These are phyloP conservation scores for Tigriopus japonicus DNA, from an alignment of 1,140 invertebrate species.

Conservation along the genomic window DNA sequence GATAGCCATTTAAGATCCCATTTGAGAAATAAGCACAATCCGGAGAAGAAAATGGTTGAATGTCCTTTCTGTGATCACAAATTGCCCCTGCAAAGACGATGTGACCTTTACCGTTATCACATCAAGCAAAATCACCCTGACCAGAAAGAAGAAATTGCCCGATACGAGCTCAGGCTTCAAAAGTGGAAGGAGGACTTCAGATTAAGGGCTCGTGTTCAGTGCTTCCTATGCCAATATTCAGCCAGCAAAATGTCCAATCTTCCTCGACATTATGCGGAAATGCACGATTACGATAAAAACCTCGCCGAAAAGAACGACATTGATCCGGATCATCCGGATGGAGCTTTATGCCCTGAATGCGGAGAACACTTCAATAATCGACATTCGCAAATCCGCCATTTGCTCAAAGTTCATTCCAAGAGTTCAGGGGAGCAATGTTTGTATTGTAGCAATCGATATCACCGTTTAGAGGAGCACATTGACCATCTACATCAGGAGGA, in stretches of 20 bases:
- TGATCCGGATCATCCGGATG: not conserved
- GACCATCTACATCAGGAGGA: not conserved
- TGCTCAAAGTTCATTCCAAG: slow-evolving; percentile 6
- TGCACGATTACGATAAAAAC: not conserved
- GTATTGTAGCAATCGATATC: slow-evolving; percentile 4
- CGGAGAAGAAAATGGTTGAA: not conserved
- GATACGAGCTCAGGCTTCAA: not conserved
- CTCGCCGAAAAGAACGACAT: not conserved
- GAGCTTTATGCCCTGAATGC: slow-evolving; percentile 5
- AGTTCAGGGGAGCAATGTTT: slow-evolving; percentile 3
- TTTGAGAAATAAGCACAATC: not conserved
- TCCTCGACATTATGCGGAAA: not conserved
- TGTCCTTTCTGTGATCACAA: slow-evolving; percentile 4
- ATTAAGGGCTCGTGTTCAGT: slow-evolving; percentile 1
- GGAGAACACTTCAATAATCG: slow-evolving; percentile 4
- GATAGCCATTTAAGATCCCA: not conserved
- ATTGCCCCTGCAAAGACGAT: not conserved
- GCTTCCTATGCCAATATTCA: not conserved
- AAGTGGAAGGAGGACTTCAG: slow-evolving; percentile 5
- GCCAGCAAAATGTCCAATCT: not conserved
- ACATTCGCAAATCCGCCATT: not conserved
- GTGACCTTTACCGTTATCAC: slow-evolving; percentile 7
- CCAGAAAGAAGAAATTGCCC: not conserved
- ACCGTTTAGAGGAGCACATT: not conserved
- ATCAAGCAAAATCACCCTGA: not conserved